phyloP scores from a whole-genome alignment of 1,140 invertebrate genomes.

The Lepidurus packardi region DNA sequence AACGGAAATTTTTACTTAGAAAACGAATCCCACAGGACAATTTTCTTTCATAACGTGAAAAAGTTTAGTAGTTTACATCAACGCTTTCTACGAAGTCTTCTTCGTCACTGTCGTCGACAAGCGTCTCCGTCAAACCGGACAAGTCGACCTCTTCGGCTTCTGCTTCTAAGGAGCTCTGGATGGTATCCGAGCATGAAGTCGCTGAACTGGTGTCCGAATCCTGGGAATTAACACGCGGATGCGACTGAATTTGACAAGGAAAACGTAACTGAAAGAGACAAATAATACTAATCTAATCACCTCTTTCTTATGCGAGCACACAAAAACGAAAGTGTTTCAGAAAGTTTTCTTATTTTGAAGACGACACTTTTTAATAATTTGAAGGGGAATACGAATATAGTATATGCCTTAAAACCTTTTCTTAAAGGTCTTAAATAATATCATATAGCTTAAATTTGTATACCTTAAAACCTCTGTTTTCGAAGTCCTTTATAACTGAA shows the following conservation, averaged over 20 bases:
- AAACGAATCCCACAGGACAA: not conserved
- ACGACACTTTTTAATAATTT: too few species aligned
- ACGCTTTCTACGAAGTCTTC: slow-evolving; percentile 88
- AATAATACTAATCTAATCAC: not conserved
- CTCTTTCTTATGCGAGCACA: too few species aligned
- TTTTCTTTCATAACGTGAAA: slow-evolving; percentile 11
- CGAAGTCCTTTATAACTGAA: not conserved
- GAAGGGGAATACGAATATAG: too few species aligned
- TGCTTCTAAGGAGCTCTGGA: slow-evolving; percentile 75
- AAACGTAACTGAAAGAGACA: not conserved
- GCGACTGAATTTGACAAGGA: slow-evolving; percentile 39
- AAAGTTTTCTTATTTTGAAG: too few species aligned
- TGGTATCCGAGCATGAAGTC: slow-evolving; percentile 91
- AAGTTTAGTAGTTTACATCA: slow-evolving; percentile 50
- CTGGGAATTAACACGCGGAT: slow-evolving; percentile 75
- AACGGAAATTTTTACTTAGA: slow-evolving; percentile 27
- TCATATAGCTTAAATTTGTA: not conserved
- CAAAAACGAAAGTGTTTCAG: too few species aligned
- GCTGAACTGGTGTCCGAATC: slow-evolving; percentile 91
- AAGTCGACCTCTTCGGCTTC: slow-evolving; percentile 75
- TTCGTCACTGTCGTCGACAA: slow-evolving; percentile 91
- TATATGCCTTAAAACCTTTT: too few species aligned
- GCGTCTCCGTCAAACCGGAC: slow-evolving; percentile 87
- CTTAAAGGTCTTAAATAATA: not conserved
- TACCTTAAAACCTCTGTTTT: not conserved